Evolutionary conservation across 2,797 vertebrate genomes (phyloP).

Genomic region (Chelon labrosus): DNA sequence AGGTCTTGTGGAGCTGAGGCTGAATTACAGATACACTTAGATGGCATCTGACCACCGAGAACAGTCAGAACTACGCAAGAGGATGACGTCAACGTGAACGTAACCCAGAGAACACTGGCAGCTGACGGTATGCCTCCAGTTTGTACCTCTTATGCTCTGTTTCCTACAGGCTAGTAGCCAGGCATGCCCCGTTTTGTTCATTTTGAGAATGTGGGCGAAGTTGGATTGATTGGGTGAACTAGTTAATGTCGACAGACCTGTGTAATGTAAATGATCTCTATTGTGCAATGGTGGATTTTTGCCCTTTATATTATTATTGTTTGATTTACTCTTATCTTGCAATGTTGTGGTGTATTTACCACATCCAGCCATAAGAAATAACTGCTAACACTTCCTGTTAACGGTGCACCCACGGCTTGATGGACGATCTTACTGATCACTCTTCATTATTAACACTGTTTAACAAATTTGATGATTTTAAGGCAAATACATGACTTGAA

Average conservation of each 20-base stretch:
- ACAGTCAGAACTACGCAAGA: background rate
- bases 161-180: background rate
- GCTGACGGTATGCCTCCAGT: background rate
- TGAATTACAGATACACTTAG: background rate
- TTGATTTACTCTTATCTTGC: no score
- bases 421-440: no score
- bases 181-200: background rate
- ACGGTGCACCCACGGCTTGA: no score
- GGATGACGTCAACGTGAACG: background rate
- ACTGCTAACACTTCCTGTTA: background rate
- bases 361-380: background rate
- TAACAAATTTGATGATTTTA: no score
- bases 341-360: background rate
- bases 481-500: no score
- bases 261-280: no score
- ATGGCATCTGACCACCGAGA: background rate
- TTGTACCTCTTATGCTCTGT: background rate
- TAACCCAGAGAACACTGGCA: background rate
- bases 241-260: no score
- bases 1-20: background rate
- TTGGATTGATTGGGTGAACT: background rate
- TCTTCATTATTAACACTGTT: no score
- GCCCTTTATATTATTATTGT: no score
- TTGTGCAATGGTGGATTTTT: background rate
- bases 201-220: background rate